Base-by-base conservation (phyloP, 2,888 invertebrate species). In the Exocentrus adspersus region DNA sequence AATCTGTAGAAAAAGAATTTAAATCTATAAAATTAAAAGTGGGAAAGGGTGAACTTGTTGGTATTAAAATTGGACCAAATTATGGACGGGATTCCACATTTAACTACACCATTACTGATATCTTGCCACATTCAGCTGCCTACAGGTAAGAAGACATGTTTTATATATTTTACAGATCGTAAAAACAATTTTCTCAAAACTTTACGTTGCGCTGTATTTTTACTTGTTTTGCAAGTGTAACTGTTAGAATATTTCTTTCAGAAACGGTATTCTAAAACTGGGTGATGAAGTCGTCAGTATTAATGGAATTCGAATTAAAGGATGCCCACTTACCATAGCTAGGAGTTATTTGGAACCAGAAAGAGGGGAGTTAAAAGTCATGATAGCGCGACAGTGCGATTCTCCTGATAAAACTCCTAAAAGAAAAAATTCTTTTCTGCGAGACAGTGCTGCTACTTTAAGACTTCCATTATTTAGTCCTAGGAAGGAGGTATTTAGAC, bases 201-300 rank as follows among this genome's bases (percentile, higher is more conserved):
- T n/a, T 2, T n/a, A 16, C 10, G 2, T 3, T 60, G 24, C 17
- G 6, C 41, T 12, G 6, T n/a, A 20, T 14, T 19, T 50, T n/a
- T 14, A 10, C 4, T 19, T 24, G 16, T 20, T 54, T 2, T 52
- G 17, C n/a, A 10, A 4, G n/a, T n/a, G n/a, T n/a, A n/a, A n/a
- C n/a, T 17, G 41, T 48, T 37, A 56, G 16, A 17, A 21, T n/a
- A 16, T 45, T 48, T 66, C 14, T 73, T 83, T 60, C 78, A 92
- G 93, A 82, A 92, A 94, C 80, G 93, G 93, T 16, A 87, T 92
- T 73, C 86, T 97, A 65, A 87, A 89, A 75, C 87, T 93, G 62
- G 94, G 94, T 10, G 96, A 96, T 82, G 94, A 95, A 86, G 91
- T 96, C 68, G 90, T 95, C 9, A 92, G 93, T 82, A 92, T 95